Base-by-base conservation (phyloP, 1,140 invertebrate genomes). In the Pogonus chalceus region DNA sequence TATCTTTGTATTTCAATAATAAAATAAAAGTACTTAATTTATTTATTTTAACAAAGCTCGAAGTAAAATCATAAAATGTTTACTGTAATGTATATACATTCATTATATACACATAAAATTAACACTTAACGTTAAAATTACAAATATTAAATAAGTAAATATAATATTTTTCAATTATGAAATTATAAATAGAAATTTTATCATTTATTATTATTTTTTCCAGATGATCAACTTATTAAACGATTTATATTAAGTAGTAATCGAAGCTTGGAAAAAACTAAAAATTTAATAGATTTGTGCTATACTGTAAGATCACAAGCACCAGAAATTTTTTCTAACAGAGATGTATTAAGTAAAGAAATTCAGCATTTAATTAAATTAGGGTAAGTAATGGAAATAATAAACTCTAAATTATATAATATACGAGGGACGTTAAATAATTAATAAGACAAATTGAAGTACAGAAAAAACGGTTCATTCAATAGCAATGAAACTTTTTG, bases 271-370 rank as follows among this genome's bases (percentile, higher is more conserved):
- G 76, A 80, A 49, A 69, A 74, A 10, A 76, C 79, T 0, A 81
- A 83, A 65, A 64, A 66, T 7, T 74, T 81, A 50, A 79, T 85
- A 53, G 76, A 81, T 55, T 61, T 78, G 46, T 84, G 83, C 67
- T 85, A 80, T 60, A 80, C 73, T 12, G 66, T 84, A 51, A 72
- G 82, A 2, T 74, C 75, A 7, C 79, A 75, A 54, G 72, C 76
- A 18, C 78, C 81, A 0, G 80, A 85, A 62, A 71, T 86, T 49
- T 86, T 86, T 58, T 68, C 68, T 46, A 75, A 82, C 23, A 69
- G 82, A 37, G 81, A 85, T 67, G 76, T 80, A 2, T 65, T 72
- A 49, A 67, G 76, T 1, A 67, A 72, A 22, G 72, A 72, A 60
- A 76, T 80, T n/a, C 68, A 73, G 62, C 69, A 76, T 21, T 70